Conservation (phyloP, 1,140 invertebrate genomes). For the Centruroides sculpturatus region DNA sequence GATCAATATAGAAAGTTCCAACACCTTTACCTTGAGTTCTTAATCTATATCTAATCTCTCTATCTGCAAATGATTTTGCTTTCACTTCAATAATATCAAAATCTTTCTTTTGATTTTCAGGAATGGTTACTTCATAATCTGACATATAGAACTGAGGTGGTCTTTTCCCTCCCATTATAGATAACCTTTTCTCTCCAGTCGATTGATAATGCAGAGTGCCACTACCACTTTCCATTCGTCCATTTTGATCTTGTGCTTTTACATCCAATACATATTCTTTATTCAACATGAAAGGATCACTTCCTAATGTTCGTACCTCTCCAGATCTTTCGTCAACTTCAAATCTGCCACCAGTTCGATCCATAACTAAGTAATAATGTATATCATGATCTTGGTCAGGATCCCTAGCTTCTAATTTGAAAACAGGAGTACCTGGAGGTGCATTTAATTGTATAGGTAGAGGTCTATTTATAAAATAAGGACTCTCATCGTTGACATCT, state of each 20-base stretch:
- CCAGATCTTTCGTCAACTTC: conserved; percentile 85
- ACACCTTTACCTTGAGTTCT: conserved; percentile 85
- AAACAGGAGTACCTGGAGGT: too few relatives aligned
- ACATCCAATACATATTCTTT: conserved; percentile 93
- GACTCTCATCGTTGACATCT: too few relatives aligned
- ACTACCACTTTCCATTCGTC: conserved; percentile 61
- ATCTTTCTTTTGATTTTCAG: conserved; percentile 89
- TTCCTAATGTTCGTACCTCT: conserved; percentile 77
- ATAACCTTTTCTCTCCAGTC: conserved; percentile 74
- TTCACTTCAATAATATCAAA: conserved; percentile 87
- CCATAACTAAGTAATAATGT: too few relatives aligned
- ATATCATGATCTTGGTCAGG: too few relatives aligned
- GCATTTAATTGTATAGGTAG: too few relatives aligned
- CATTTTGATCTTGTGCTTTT: conserved; percentile 88
- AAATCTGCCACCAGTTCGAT: conserved; percentile 50
- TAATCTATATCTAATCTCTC: conserved; percentile 82
- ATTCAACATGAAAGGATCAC: conserved; percentile 79
- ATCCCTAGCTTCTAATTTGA: too few relatives aligned
- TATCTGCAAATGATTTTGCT: conserved; percentile 87
- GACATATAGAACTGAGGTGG: conserved; percentile 88
- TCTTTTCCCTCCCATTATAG: conserved; percentile 84
- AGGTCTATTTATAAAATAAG: too few relatives aligned
- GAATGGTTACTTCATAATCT: conserved; percentile 82
- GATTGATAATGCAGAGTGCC: conserved; percentile 51
- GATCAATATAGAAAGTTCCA: conserved; percentile 86